Conservation (phyloP, 2,113 vertebrate genomes). For the Petromus typicus region DNA sequence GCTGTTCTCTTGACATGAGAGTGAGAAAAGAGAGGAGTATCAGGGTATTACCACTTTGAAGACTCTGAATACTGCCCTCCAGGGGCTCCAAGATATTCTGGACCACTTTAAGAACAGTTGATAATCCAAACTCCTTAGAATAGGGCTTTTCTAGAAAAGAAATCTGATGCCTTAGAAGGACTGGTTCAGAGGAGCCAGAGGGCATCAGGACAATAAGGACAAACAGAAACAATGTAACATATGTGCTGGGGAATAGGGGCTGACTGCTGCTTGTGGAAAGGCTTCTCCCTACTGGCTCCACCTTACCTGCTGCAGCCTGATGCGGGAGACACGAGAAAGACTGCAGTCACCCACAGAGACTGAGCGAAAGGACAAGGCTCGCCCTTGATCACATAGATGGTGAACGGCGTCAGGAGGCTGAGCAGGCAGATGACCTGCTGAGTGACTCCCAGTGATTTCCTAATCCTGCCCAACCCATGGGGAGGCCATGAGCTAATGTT, state of each 20-base stretch:
- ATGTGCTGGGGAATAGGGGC: no score
- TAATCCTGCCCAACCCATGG: neutral
- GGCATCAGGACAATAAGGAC: rapidly evolving
- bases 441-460: no score
- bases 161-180: neutral
- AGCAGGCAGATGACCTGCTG: neutral
- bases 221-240: rapidly evolving
- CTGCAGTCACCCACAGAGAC: rapidly evolving
- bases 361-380: neutral
- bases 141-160: neutral
- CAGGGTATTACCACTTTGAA: neutral
- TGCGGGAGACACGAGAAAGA: neutral
- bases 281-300: neutral
- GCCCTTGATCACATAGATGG: neutral
- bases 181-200: rapidly evolving
- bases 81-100: neutral
- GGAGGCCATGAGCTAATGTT: neutral
- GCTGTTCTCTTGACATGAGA: neutral
- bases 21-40: no score
- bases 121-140: neutral
- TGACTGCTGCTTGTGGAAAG: no score
- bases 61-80: neutral
- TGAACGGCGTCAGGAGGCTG: neutral
- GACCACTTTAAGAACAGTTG: neutral
- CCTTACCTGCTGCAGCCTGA: neutral